These are phyloP conservation scores for Zaprionus nigranus DNA, from an alignment of 1,140 invertebrate genomes.

Conservation along the genomic window DNA sequence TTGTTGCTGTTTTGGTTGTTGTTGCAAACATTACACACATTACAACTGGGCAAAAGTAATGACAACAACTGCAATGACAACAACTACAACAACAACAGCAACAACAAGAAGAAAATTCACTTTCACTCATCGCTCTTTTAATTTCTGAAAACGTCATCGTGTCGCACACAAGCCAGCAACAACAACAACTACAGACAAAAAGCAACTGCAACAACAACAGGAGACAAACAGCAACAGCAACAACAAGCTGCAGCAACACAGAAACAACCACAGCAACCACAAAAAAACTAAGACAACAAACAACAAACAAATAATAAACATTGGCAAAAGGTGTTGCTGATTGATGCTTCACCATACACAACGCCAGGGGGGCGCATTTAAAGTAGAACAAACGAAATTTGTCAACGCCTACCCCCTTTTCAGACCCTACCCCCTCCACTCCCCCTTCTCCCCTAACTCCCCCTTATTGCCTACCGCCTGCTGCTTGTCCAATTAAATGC, in stretches of 20 bases:
- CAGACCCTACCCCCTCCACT: not conserved
- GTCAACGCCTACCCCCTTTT: constrained; percentile 46
- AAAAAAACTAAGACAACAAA: constrained; percentile 30
- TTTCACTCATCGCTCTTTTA: constrained; percentile 79
- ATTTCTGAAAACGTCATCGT: constrained; percentile 78
- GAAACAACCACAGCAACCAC: constrained; percentile 20
- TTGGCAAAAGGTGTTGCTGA: constrained; percentile 59
- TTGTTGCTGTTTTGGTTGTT: constrained; percentile 36
- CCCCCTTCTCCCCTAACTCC: not conserved
- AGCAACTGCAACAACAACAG: constrained; percentile 32
- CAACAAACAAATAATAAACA: constrained; percentile 59
- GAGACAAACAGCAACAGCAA: constrained; percentile 16
- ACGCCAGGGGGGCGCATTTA: constrained; percentile 54
- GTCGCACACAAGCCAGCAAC: constrained; percentile 66
- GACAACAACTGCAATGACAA: constrained; percentile 61
- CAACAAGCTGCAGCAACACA: constrained; percentile 44
- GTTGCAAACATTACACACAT: constrained; percentile 81
- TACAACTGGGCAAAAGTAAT: constrained; percentile 73
- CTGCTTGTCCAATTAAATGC: constrained; percentile 74
- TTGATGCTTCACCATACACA: constrained; percentile 43
- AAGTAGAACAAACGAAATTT: constrained; percentile 73
- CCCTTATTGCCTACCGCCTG: not conserved
- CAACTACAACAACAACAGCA: constrained; percentile 42
- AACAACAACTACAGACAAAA: constrained; percentile 18
- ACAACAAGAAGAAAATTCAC: constrained; percentile 69